These are phyloP conservation scores for Ganaspis brasiliensis DNA, from an alignment of 2,888 invertebrate genomes.

Conservation along the genomic window DNA sequence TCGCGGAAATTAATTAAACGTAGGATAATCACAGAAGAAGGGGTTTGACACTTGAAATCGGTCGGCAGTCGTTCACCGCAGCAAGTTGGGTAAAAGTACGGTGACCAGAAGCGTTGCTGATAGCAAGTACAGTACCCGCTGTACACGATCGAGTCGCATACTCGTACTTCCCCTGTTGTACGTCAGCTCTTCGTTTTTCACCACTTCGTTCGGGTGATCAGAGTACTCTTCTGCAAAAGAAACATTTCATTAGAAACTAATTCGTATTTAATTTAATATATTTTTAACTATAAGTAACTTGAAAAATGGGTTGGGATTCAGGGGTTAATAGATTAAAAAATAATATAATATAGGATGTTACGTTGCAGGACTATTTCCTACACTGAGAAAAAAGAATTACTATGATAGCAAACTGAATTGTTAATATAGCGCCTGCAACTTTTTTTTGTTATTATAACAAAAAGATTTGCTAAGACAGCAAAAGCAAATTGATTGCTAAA, in stretches of 20 bases:
- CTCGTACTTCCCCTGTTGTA: constrained; percentile 83
- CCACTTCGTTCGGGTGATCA: constrained; percentile 94
- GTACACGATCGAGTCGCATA: constrained; percentile 57
- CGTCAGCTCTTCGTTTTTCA: constrained; percentile 95
- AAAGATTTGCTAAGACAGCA: no score
- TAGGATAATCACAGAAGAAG: constrained; percentile 81
- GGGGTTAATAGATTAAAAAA: no score
- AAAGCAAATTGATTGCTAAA: no score
- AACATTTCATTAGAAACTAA: constrained; percentile 16
- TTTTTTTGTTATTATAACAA: no score
- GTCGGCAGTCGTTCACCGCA: constrained; percentile 76
- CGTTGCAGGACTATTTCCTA: no score
- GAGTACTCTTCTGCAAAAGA: constrained; percentile 89
- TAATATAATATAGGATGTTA: no score
- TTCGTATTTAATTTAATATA: neutral
- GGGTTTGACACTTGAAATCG: constrained; percentile 73
- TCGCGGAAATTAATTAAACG: constrained; percentile 78
- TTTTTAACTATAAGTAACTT: neutral
- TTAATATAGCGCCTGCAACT: no score
- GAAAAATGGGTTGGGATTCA: no score
- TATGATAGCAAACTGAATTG: no score
- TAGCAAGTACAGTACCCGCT: constrained; percentile 68
- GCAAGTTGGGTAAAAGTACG: constrained; percentile 72
- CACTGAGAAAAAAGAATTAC: no score
- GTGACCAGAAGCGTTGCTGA: constrained; percentile 72